phyloP scores from a whole-genome alignment of 2,113 vertebrate genomes.

The Lycocorax pyrrhopterus region DNA sequence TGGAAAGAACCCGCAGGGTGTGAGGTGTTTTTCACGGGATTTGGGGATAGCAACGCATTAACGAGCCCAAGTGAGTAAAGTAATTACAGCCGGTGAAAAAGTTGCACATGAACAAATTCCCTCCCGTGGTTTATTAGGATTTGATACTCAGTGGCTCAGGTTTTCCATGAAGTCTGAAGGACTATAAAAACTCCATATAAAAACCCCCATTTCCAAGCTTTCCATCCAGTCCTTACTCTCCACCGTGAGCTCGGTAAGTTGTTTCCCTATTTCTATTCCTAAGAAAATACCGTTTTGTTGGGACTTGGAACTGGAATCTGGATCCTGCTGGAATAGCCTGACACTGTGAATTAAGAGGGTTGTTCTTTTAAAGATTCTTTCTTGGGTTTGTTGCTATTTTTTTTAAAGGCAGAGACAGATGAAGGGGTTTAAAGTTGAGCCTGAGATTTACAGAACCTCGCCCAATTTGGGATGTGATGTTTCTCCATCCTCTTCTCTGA shows the following conservation, averaged over 20 bases:
- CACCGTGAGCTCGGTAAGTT: slow-evolving; percentile 16
- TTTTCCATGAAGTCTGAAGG: not conserved
- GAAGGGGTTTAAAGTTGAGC: not conserved
- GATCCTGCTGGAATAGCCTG: not conserved
- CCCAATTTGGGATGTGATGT: not conserved
- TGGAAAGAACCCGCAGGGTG: not conserved
- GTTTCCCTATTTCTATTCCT: not conserved
- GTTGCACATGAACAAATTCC: not conserved
- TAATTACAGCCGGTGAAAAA: slow-evolving; percentile 1
- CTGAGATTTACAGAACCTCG: not conserved
- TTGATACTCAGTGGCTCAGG: not conserved
- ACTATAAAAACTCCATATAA: slow-evolving; percentile 7
- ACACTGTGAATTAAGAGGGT: not conserved
- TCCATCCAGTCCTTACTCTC: not conserved
- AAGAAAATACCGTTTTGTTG: not conserved
- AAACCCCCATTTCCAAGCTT: not conserved
- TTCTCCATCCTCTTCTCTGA: not conserved
- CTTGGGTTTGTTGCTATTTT: not conserved
- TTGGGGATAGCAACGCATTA: not conserved
- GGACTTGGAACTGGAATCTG: not conserved
- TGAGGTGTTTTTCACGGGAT: not conserved
- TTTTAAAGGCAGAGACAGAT: too few relatives aligned
- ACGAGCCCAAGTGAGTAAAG: not conserved
- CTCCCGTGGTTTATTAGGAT: not conserved
- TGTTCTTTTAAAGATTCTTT: not conserved